Percentiles rank a stretch among this genome's conserved stretches.
These are phyloP conservation scores for Haliclona indistincta DNA, from an alignment of 37 sponge, comb jelly and placozoan genomes.

Conservation along the genomic window DNA sequence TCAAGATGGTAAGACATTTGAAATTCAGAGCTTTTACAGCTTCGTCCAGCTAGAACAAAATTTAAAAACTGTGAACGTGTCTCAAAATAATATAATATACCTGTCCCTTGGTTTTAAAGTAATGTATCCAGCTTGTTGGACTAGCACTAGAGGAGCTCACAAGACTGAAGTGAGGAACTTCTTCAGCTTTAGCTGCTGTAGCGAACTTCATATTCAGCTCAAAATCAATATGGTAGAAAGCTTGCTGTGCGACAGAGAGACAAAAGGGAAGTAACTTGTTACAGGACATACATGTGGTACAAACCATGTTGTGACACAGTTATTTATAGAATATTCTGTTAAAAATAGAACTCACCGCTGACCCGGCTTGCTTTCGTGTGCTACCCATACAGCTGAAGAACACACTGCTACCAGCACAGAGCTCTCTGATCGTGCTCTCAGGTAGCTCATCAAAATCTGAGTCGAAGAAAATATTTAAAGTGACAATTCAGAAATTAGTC, in stretches of 20 bases:
- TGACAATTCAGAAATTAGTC: neutral
- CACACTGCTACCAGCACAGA: conserved; percentile 66
- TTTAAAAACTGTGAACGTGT: neutral
- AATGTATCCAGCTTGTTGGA: conserved; percentile 78
- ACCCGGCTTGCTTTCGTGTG: conserved; percentile 70
- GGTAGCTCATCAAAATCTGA: conserved; percentile 69
- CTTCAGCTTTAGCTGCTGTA: conserved; percentile 57
- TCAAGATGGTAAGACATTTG: conserved; percentile 42
- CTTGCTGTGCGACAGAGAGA: conserved; percentile 17
- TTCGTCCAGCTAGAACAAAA: conserved; percentile 36
- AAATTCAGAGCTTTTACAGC: conserved; percentile 43
- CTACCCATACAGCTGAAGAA: conserved; percentile 82
- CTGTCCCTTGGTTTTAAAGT: conserved; percentile 70
- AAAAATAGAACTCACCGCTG: conserved; percentile 57
- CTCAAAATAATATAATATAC: conserved; percentile 8
- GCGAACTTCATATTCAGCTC: conserved; percentile 64
- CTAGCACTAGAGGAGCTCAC: conserved; percentile 63
- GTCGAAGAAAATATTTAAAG: neutral
- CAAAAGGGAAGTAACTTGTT: neutral
- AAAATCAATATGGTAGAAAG: conserved; percentile 72
- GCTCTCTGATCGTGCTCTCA: conserved; percentile 59
- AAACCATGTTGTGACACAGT: no score
- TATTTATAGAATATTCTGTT: neutral
- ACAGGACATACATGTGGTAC: no score
- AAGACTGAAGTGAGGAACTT: conserved; percentile 74